Conservation (phyloP, 2,888 invertebrate species). For the Eubasilissa splendida region DNA sequence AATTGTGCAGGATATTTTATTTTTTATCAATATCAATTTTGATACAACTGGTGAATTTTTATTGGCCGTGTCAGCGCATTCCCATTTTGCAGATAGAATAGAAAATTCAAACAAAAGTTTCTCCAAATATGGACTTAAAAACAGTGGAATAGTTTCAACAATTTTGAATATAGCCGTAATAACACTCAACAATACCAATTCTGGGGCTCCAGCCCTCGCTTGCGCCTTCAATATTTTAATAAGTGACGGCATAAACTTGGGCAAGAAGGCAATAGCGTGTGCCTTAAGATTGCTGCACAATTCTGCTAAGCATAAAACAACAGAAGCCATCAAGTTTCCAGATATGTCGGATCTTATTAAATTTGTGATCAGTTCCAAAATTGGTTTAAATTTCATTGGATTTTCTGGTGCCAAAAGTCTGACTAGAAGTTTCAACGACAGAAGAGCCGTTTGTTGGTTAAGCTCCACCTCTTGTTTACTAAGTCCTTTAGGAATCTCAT, state of each 20-base stretch:
- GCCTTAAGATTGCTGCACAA: conserved; percentile 83
- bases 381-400: conserved; percentile 79
- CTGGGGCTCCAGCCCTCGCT: conserved; percentile 74
- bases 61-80: conserved; percentile 66
- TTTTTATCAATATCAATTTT: conserved; percentile 76
- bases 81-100: conserved; percentile 73
- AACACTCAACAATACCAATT: conserved; percentile 79
- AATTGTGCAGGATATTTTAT: conserved; percentile 79
- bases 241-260: conserved; percentile 85
- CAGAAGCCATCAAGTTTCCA: conserved; percentile 80
- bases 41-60: conserved; percentile 72
- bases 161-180: conserved; percentile 87
- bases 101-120: conserved; percentile 79
- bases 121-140: conserved; percentile 88
- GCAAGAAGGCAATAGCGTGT: conserved; percentile 81
- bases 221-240: conserved; percentile 77
- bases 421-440: conserved; percentile 87
- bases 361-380: conserved; percentile 79
- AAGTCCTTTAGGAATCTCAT: conserved; percentile 63
- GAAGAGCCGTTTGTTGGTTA: conserved; percentile 86
- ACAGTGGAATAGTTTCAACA: conserved; percentile 85
- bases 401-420: conserved; percentile 79
- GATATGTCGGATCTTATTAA: conserved; percentile 71
- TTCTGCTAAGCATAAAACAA: conserved; percentile 85
- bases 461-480: conserved; percentile 75